Percentiles rank a stretch among this genome's conserved stretches.
Evolutionary conservation across 2,113 vertebrate genomes (phyloP).

Genomic region (Cettia cetti): DNA sequence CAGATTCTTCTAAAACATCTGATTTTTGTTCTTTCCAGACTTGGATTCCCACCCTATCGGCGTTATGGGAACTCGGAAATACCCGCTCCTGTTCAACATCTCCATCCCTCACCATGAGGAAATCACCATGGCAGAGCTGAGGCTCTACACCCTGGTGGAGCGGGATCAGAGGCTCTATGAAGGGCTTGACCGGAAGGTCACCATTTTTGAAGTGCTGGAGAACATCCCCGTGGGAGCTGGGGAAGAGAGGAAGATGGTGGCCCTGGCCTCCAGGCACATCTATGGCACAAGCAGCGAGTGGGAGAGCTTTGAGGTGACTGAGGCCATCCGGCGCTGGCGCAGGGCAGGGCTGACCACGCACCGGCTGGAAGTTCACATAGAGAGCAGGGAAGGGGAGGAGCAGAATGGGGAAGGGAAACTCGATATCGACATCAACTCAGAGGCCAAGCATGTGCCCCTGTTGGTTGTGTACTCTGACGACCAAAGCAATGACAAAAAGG

Average conservation of each 20-base stretch:
- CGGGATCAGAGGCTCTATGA: constrained; percentile 82
- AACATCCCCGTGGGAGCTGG: not conserved
- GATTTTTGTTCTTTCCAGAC: constrained; percentile 71
- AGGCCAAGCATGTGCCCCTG: constrained; percentile 88
- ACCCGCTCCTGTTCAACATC: constrained; percentile 92
- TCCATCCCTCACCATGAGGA: constrained; percentile 92
- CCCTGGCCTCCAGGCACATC: constrained; percentile 86
- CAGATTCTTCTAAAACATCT: not conserved
- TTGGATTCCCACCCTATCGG: constrained; percentile 74
- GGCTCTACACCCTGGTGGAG: constrained; percentile 90
- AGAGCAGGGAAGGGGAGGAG: constrained; percentile 72
- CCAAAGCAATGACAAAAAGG: constrained; percentile 84
- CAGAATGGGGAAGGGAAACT: constrained; percentile 69
- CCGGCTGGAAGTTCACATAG: constrained; percentile 89
- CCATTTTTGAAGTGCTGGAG: constrained; percentile 82
- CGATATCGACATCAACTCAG: constrained; percentile 85
- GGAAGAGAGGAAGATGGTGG: constrained; percentile 62
- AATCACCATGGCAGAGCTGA: constrained; percentile 88
- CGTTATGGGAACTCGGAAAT: constrained; percentile 78
- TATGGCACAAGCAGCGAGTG: constrained; percentile 86
- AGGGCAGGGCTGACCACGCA: constrained; percentile 81
- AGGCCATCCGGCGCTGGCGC: constrained; percentile 83
- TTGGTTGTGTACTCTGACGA: constrained; percentile 95
- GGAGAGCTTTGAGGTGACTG: constrained; percentile 92
- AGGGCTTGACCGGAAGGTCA: constrained; percentile 88